phyloP scores from a whole-genome alignment of 2,113 vertebrate species.

The Condylura cristata region DNA sequence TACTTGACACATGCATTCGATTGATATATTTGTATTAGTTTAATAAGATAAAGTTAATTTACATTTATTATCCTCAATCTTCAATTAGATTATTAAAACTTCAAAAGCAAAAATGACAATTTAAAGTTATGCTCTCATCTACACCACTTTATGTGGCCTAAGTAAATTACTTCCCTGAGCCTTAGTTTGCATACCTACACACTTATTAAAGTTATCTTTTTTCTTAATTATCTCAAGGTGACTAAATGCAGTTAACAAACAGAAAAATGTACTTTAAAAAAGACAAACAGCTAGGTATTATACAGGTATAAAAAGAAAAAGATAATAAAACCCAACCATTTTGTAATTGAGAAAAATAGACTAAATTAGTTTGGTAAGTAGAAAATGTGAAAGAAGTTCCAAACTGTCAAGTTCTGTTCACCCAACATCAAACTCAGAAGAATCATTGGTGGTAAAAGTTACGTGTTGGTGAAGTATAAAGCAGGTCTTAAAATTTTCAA shows the following conservation, averaged over 20 bases:
- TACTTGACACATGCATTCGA: not conserved
- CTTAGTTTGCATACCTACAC: not conserved
- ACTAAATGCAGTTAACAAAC: not conserved
- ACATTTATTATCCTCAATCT: not conserved
- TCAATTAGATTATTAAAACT: not conserved
- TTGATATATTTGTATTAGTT: not conserved
- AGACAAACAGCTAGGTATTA: not conserved
- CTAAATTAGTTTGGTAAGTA: not conserved
- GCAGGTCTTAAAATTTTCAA: not conserved
- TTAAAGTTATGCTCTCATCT: not conserved
- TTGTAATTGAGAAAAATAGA: not conserved
- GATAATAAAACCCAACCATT: not conserved
- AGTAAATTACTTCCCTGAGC: not conserved
- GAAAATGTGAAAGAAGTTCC: not conserved
- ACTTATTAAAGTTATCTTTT: not conserved
- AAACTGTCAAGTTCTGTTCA: not conserved
- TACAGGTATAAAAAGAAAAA: not conserved
- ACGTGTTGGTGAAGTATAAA: not conserved
- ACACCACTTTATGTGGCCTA: too few species aligned
- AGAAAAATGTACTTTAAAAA: not conserved
- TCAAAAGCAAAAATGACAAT: not conserved
- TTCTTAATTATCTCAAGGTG: not conserved
- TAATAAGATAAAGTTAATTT: not conserved
- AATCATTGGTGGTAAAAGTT: not conserved
- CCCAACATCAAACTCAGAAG: not conserved